A percentile compares a stretch with the other conserved stretches of the same genome.
Conservation (phyloP, 64 coral and sea anemone species). For the Montipora foliosa region DNA sequence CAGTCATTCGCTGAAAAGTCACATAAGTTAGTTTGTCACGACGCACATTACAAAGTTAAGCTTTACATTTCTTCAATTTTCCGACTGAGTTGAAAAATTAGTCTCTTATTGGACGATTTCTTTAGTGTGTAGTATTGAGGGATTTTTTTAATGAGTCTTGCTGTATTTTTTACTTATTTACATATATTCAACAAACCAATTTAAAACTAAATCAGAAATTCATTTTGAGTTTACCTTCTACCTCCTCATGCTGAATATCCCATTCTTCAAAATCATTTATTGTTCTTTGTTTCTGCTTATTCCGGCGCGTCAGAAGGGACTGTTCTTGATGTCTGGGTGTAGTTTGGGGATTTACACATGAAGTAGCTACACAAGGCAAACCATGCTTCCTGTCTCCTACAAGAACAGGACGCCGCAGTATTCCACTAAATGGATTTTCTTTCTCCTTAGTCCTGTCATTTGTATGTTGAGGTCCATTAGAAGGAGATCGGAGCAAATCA, state of each 20-base stretch:
- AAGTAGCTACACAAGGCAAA: background rate
- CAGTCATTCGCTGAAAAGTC: too few species aligned
- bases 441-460: slow-evolving; percentile 29
- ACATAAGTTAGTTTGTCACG: too few species aligned
- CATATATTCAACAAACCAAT: background rate
- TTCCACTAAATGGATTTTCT: slow-evolving; percentile 78
- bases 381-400: slow-evolving; percentile 58
- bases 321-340: slow-evolving; percentile 38
- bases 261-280: slow-evolving; percentile 66
- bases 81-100: too few species aligned
- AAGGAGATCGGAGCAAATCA: slow-evolving; percentile 32
- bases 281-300: slow-evolving; percentile 88
- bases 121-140: too few species aligned
- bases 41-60: too few species aligned
- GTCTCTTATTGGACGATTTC: too few species aligned
- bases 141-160: too few species aligned
- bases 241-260: slow-evolving; percentile 74
- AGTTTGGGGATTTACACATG: slow-evolving; percentile 22
- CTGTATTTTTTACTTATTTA: too few species aligned
- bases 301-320: slow-evolving; percentile 54
- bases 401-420: slow-evolving; percentile 74
- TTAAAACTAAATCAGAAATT: background rate
- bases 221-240: slow-evolving; percentile 39
- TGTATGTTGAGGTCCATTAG: background rate
- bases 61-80: too few species aligned